phyloP scores from a whole-genome alignment of 2,888 invertebrate genomes.

The Leptinotarsa tumamoca region DNA sequence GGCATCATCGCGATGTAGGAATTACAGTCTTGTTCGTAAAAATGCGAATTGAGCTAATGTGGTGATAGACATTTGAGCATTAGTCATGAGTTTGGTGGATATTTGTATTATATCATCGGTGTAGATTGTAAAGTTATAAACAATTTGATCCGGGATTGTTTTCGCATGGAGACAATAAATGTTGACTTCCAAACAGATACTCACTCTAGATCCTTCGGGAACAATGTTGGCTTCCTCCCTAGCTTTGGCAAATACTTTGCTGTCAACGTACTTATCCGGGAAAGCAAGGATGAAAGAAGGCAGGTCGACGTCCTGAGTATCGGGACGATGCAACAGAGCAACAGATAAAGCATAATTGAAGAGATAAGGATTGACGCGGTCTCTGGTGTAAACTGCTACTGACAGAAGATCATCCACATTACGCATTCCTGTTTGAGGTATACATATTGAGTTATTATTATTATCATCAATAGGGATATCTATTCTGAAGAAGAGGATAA shows the following conservation, averaged over 20 bases:
- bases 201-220: conserved; percentile 73
- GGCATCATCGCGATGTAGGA: too few species aligned
- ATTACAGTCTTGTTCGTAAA: too few species aligned
- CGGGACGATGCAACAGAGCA: conserved; percentile 78
- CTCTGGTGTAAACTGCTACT: conserved; percentile 76
- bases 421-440: conserved; percentile 57
- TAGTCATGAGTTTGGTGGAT: too few species aligned
- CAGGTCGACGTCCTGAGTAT: conserved; percentile 77
- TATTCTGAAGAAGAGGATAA: too few species aligned
- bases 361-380: conserved; percentile 82
- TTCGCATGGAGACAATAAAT: too few species aligned
- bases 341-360: conserved; percentile 85
- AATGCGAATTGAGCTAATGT: too few species aligned
- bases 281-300: conserved; percentile 83
- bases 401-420: conserved; percentile 79
- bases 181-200: neutral
- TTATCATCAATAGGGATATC: neutral
- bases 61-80: too few species aligned
- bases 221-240: conserved; percentile 77
- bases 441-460: neutral
- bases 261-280: conserved; percentile 86
- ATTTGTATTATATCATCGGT: too few species aligned
- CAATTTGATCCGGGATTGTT: too few species aligned
- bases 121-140: too few species aligned
- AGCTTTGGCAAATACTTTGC: conserved; percentile 77